Base-by-base conservation (phyloP, 2,888 invertebrate genomes). In the Meandrusa payeni region DNA sequence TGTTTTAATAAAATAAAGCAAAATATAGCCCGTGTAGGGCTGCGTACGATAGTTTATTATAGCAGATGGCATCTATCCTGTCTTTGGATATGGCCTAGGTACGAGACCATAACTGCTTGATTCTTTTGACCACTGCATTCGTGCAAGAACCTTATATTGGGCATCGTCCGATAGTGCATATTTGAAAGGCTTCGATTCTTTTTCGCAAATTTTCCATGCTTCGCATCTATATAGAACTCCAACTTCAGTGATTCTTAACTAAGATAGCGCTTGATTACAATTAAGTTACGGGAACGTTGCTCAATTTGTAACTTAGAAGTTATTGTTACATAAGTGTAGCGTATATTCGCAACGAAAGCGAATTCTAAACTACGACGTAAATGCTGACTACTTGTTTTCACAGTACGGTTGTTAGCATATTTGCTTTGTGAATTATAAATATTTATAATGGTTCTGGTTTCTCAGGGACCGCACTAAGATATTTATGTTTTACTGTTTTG, bases 231-330 rank as follows among this genome's bases (percentile, higher is more conserved):
- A 5, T 17, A 31, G 31, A 31, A 17, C n/a, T 29, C 29, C 15
- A 2, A 5, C 31, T 10, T 7, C 7, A 19, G 17, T 17, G 17
- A 31, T 31, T 31, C 31, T 31, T 7, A 29, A 17, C 29, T 29
- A 15, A 29, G 29, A 29, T 29, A 29, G 29, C 15, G 33, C 12
- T 13, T 7, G 7, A 7, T 13, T 34, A 34, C 12, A 34, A 34
- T 34, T 12, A 34, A 23, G 12, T 34, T 24, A 34, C 12, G 23
- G 34, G n/a, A 34, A 26, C n/a, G 26, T 36, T 36, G 26, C 26
- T 26, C 17, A 26, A 36, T 36, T 36, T 19, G 26, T 36, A 36
- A 36, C 26, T 17, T 17, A 7, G 26, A 17, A 17, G 9, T 26
- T 36, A 26, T 24, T 24, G 24, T 17, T 17, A 36, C 19, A 26